Conservation (phyloP, 2,113 vertebrate species). For the Eira barbara region DNA sequence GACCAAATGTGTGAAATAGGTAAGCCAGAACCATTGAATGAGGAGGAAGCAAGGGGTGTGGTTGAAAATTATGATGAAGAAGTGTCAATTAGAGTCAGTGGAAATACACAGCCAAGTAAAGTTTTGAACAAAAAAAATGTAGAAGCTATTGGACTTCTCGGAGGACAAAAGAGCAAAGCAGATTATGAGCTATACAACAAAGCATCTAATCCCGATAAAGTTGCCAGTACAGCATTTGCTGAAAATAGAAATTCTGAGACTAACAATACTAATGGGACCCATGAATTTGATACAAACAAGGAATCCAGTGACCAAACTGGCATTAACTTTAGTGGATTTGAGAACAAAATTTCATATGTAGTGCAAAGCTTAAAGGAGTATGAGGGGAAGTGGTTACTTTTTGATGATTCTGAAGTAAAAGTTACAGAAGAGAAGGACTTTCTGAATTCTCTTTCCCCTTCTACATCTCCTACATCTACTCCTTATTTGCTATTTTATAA, state of each 20-base stretch:
- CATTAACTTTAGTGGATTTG: slow-evolving; percentile 49
- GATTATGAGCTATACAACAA: slow-evolving; percentile 88
- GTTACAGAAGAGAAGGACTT: slow-evolving; percentile 96
- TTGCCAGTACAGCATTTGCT: not conserved
- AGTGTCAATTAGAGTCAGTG: slow-evolving; percentile 86
- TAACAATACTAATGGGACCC: slow-evolving; percentile 53
- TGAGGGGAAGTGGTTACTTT: slow-evolving; percentile 97
- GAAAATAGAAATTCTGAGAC: slow-evolving; percentile 80
- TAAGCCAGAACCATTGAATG: slow-evolving; percentile 80
- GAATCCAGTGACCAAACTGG: slow-evolving; percentile 27
- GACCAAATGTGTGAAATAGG: slow-evolving; percentile 74
- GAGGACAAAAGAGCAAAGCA: slow-evolving; percentile 92
- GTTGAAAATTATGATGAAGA: slow-evolving; percentile 87
- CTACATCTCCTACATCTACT: slow-evolving; percentile 92
- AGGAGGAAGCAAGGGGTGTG: slow-evolving; percentile 79
- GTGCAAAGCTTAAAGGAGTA: slow-evolving; percentile 89
- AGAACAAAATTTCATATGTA: slow-evolving; percentile 77
- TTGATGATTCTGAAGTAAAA: slow-evolving; percentile 97
- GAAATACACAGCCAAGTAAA: slow-evolving; percentile 80
- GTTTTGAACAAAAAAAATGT: slow-evolving; percentile 88
- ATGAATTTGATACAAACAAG: not conserved
- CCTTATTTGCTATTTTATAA: slow-evolving; percentile 98
- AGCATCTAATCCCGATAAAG: slow-evolving; percentile 84
- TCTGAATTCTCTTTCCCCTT: slow-evolving; percentile 91
- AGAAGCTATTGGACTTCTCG: slow-evolving; percentile 92